A percentile compares a stretch with the other conserved stretches of the same genome.
Evolutionary conservation across 2,797 vertebrate species (phyloP).

Genomic region (Cirrhinus molitorella): DNA sequence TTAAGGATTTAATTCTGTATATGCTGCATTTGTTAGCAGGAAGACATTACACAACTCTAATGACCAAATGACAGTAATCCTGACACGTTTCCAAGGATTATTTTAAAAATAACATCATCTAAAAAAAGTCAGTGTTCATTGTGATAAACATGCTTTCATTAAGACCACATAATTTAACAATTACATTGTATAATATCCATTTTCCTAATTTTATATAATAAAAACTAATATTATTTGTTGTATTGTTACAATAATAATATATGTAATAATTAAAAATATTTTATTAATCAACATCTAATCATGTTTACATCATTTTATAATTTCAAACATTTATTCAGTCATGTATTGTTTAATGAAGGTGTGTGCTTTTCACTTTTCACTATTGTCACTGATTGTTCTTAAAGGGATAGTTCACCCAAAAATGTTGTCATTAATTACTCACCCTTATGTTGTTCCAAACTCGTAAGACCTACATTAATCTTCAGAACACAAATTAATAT

Average conservation of each 20-base stretch:
- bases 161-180: not conserved
- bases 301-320: not conserved
- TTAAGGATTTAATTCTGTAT: not conserved
- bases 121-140: not conserved
- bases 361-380: not conserved
- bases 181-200: too few species aligned
- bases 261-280: not conserved
- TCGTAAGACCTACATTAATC: too few species aligned
- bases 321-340: too few species aligned
- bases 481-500: too few species aligned
- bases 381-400: not conserved
- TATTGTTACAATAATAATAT: not conserved
- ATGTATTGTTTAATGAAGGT: not conserved
- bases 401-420: too few species aligned
- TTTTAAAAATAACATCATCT: not conserved
- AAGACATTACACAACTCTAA: conserved; percentile 22
- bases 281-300: not conserved
- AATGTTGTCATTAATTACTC: too few species aligned
- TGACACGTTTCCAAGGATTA: not conserved
- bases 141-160: not conserved
- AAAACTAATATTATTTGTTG: not conserved
- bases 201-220: too few species aligned
- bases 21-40: not conserved
- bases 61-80: not conserved
- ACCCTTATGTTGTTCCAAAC: too few species aligned